Evolutionary conservation across 2,113 vertebrate genomes (phyloP).

Genomic region (Rhabdomys dilectus): DNA sequence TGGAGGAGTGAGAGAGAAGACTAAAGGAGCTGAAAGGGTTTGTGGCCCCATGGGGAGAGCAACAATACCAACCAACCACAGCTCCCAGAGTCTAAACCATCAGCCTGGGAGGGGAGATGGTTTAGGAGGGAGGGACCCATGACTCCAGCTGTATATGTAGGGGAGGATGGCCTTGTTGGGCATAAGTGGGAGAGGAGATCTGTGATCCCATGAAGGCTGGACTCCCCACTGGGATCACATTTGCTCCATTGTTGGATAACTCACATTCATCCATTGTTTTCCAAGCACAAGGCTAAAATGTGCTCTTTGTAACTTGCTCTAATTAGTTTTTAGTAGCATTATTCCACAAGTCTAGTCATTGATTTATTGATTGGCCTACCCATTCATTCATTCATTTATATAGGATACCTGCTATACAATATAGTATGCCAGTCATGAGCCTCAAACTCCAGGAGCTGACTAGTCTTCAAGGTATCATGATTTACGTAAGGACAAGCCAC

Average conservation of each 20-base stretch:
- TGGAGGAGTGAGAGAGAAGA: too few relatives aligned
- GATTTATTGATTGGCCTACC: background rate
- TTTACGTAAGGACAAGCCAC: background rate
- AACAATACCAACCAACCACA: too few relatives aligned
- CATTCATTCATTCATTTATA: background rate
- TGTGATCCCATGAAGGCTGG: too few relatives aligned
- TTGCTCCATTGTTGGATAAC: background rate
- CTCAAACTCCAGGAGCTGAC: constrained; percentile 35
- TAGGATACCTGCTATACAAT: background rate
- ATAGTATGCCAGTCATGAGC: background rate
- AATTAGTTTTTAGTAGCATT: constrained; percentile 28
- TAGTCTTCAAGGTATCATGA: background rate
- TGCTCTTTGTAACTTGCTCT: background rate
- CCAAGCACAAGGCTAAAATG: constrained; percentile 6
- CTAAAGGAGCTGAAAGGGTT: too few relatives aligned
- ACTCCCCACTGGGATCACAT: background rate
- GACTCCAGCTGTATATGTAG: too few relatives aligned
- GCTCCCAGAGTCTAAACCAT: too few relatives aligned
- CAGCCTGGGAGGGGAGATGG: too few relatives aligned
- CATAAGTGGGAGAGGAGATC: too few relatives aligned
- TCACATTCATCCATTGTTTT: background rate
- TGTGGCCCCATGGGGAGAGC: too few relatives aligned
- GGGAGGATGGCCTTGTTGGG: too few relatives aligned
- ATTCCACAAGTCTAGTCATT: background rate
- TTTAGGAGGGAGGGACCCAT: too few relatives aligned